These are phyloP conservation scores for Aphrophora alni DNA, from an alignment of 2,888 invertebrate species.

Conservation along the genomic window DNA sequence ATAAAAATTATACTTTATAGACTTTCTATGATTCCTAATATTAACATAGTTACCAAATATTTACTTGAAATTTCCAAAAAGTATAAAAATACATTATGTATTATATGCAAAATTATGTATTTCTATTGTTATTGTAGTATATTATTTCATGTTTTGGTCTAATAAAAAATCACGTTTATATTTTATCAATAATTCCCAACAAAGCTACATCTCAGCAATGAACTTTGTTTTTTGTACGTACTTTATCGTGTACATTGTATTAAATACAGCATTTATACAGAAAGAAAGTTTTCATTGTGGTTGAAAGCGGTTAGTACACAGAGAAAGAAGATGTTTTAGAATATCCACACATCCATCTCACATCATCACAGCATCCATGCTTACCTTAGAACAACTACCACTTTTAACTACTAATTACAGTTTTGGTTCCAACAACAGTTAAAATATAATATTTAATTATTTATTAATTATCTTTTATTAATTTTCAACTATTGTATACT, in stretches of 20 bases:
- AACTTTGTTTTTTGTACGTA: constrained; percentile 5
- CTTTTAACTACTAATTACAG: constrained; percentile 28
- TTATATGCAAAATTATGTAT: neutral
- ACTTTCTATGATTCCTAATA: no score
- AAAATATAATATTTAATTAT: constrained; percentile 49
- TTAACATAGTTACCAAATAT: no score
- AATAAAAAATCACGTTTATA: neutral
- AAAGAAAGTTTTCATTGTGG: neutral
- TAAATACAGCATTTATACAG: neutral
- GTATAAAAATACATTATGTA: neutral
- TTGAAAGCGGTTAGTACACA: constrained; percentile 2
- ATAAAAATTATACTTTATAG: no score
- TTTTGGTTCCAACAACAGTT: constrained; percentile 51
- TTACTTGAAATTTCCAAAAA: neutral
- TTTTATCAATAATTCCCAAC: neutral
- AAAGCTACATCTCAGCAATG: neutral
- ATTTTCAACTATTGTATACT: constrained; percentile 49
- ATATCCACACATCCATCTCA: neutral
- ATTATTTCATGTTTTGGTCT: neutral
- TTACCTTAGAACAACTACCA: neutral
- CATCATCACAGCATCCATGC: neutral
- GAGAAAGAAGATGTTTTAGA: constrained; percentile 6
- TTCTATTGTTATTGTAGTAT: neutral
- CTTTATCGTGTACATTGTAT: constrained; percentile 2
- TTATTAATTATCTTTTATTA: constrained; percentile 45